A percentile compares a stretch with the other conserved stretches of the same genome.
phyloP scores from a whole-genome alignment of 2,113 vertebrate genomes.

The Tricholaema leucomelas region DNA sequence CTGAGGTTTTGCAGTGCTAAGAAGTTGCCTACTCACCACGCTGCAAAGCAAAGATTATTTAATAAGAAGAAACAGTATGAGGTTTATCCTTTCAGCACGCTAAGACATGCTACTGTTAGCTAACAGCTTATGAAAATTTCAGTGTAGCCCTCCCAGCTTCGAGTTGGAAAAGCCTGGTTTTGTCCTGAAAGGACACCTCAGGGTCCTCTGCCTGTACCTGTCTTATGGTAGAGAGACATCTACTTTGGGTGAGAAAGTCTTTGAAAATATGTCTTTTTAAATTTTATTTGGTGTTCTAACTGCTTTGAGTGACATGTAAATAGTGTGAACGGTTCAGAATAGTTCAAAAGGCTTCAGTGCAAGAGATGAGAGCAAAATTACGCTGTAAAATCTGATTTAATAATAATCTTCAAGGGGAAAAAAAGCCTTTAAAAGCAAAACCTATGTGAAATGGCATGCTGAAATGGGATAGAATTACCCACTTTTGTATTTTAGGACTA shows the following conservation, averaged over 20 bases:
- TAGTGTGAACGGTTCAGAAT: not conserved
- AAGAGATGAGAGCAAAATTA: not conserved
- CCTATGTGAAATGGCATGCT: not conserved
- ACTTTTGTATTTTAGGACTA: not conserved
- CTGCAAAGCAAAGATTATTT: not conserved
- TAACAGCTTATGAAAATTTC: not conserved
- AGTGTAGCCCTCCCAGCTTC: not conserved
- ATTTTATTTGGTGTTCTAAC: not conserved
- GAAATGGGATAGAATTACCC: not conserved
- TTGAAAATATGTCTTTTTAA: not conserved
- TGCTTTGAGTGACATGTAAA: not conserved
- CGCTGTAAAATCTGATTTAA: not conserved
- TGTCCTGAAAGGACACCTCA: not conserved
- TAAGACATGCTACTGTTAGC: not conserved
- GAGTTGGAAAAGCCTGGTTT: not conserved
- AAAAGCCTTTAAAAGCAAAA: not conserved
- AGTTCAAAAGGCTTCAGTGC: not conserved
- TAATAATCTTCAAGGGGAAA: not conserved
- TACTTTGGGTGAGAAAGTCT: not conserved
- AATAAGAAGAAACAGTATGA: not conserved
- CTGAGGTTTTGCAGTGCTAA: not conserved
- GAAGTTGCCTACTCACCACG: not conserved
- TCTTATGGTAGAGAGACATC: not conserved
- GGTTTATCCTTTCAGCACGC: not conserved
- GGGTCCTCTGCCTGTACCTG: not conserved